A percentile compares a stretch with the other conserved stretches of the same genome.
These are phyloP conservation scores for Zaprionus capensis DNA, from an alignment of 1,140 invertebrate genomes.

Conservation along the genomic window DNA sequence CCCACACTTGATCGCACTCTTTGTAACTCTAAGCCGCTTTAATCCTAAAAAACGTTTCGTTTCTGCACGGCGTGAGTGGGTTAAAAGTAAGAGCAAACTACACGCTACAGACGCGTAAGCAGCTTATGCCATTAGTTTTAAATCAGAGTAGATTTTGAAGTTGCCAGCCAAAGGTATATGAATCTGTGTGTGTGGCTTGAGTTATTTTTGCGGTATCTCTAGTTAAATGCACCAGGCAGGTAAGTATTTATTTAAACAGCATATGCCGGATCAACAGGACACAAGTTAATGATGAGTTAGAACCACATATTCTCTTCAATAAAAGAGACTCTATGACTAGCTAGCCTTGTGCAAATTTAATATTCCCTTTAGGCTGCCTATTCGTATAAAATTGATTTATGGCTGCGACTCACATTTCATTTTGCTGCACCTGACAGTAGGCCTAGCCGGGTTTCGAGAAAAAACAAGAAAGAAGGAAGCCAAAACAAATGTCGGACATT, in stretches of 20 bases:
- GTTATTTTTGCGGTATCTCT: constrained; percentile 14
- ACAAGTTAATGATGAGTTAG: neutral
- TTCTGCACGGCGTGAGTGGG: constrained; percentile 53
- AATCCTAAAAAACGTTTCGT: constrained; percentile 63
- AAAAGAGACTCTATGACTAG: neutral
- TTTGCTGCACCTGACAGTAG: constrained; percentile 54
- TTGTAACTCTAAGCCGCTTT: constrained; percentile 47
- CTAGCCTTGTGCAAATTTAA: neutral
- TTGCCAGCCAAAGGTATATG: constrained; percentile 1
- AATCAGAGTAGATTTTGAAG: constrained; percentile 33
- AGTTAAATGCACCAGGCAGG: constrained; percentile 9
- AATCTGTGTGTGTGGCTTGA: neutral
- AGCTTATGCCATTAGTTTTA: constrained; percentile 70
- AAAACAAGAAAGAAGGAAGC: constrained; percentile 19
- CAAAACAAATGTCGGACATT: constrained; percentile 62
- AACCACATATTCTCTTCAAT: neutral
- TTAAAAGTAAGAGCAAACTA: constrained; percentile 72
- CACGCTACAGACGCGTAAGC: constrained; percentile 54
- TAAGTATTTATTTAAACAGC: neutral
- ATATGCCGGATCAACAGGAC: neutral
- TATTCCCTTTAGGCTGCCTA: neutral
- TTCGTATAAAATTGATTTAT: constrained; percentile 17
- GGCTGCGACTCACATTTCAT: constrained; percentile 33
- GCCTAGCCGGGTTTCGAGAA: neutral
- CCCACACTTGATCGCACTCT: neutral